These are phyloP conservation scores for Drosophila pachea DNA, from an alignment of 1,140 invertebrate genomes.

Conservation along the genomic window DNA sequence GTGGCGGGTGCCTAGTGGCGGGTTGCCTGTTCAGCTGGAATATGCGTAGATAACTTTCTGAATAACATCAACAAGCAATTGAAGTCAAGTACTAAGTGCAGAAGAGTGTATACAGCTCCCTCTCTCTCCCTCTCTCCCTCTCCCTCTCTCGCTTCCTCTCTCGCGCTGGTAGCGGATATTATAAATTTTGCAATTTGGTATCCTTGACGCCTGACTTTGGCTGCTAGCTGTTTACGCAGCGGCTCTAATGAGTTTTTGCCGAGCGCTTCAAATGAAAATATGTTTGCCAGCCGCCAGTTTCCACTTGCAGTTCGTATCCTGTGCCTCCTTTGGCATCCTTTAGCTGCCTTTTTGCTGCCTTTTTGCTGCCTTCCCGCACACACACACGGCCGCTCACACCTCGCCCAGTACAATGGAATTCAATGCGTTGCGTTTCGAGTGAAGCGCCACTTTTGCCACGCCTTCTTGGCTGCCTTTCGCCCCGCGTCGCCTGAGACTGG, in stretches of 20 bases:
- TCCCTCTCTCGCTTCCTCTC: background rate
- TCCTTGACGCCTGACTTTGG: slow-evolving; percentile 38
- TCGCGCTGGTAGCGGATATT: slow-evolving; percentile 53
- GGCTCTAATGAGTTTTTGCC: slow-evolving; percentile 70
- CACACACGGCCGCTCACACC: slow-evolving; percentile 6
- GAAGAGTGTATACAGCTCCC: background rate
- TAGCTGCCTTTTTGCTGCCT: background rate
- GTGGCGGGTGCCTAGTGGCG: background rate
- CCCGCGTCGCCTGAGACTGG: background rate
- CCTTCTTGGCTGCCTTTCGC: slow-evolving; percentile 29
- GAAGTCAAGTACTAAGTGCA: slow-evolving; percentile 50
- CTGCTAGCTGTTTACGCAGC: slow-evolving; percentile 54
- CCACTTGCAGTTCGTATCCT: slow-evolving; percentile 26
- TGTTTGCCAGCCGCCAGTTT: slow-evolving; percentile 57
- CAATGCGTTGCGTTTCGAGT: slow-evolving; percentile 48
- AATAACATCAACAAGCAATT: slow-evolving; percentile 66
- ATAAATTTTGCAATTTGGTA: slow-evolving; percentile 74
- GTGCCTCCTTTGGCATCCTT: slow-evolving; percentile 7
- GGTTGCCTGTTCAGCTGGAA: slow-evolving; percentile 22
- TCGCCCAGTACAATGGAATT: slow-evolving; percentile 41
- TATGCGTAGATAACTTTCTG: slow-evolving; percentile 60
- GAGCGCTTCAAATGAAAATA: slow-evolving; percentile 64
- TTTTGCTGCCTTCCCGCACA: slow-evolving; percentile 2
- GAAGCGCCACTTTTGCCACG: slow-evolving; percentile 33
- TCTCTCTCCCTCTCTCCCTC: background rate